Conservation (phyloP, 1,140 invertebrate species). For the Drosophila nebulosa region DNA sequence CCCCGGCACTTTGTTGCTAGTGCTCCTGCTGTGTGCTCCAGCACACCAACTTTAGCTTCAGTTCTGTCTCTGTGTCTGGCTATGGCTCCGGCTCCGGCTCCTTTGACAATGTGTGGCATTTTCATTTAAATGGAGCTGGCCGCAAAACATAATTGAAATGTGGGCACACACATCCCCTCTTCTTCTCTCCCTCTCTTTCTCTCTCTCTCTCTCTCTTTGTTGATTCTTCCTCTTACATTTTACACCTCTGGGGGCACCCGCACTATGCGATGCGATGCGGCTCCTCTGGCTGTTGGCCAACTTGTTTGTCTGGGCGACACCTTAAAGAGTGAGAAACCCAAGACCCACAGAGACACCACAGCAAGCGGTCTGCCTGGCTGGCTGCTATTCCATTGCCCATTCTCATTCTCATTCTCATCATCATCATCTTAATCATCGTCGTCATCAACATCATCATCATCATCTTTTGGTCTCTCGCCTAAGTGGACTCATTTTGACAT, state of each 20-base stretch:
- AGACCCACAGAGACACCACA: conserved; percentile 39
- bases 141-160: conserved; percentile 76
- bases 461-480: conserved; percentile 60
- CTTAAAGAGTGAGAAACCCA: conserved; percentile 61
- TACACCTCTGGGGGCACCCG: not conserved
- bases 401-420: conserved; percentile 8
- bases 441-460: conserved; percentile 25
- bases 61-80: too few species aligned
- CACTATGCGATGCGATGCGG: too few species aligned
- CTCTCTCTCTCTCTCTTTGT: not conserved
- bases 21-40: conserved; percentile 2
- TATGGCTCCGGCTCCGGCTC: not conserved
- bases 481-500: conserved; percentile 77
- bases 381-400: too few species aligned
- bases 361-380: conserved; percentile 63
- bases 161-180: conserved; percentile 21
- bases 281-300: not conserved
- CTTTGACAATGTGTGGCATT: conserved; percentile 71
- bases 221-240: not conserved
- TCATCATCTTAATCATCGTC: conserved; percentile 23
- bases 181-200: not conserved
- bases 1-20: conserved; percentile 29
- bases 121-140: conserved; percentile 72
- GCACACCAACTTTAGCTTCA: not conserved
- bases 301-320: conserved; percentile 77